Evolutionary conservation across 2,888 invertebrate species (phyloP).

Genomic region (Alloplasta piceator): DNA sequence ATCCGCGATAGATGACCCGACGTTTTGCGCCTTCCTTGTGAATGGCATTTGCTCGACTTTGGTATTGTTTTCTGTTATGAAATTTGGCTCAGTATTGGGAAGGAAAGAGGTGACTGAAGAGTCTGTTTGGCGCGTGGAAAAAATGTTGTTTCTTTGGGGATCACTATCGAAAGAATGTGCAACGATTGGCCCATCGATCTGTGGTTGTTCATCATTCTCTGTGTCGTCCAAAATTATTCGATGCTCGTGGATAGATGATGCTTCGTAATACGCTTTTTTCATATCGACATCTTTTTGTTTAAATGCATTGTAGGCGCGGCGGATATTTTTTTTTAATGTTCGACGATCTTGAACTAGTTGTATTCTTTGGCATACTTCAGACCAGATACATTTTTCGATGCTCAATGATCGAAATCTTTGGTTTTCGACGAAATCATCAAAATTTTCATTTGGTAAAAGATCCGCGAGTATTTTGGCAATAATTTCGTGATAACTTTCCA

Average conservation of each 20-base stretch:
- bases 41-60: too few relatives aligned
- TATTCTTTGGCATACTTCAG: neutral
- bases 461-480: neutral
- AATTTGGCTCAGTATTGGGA: too few relatives aligned
- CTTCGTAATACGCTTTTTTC: neutral
- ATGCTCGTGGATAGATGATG: neutral
- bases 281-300: neutral
- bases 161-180: neutral
- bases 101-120: too few relatives aligned
- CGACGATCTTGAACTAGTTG: neutral
- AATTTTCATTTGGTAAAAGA: neutral
- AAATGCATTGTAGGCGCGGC: neutral
- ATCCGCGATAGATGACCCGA: too few relatives aligned
- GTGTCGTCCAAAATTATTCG: neutral
- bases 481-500: neutral
- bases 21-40: too few relatives aligned
- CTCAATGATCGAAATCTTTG: neutral
- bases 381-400: neutral
- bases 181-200: neutral
- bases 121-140: too few relatives aligned
- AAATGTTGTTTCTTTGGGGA: neutral
- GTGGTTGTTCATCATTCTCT: neutral
- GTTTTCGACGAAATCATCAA: neutral
- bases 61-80: too few relatives aligned
- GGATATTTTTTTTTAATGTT: constrained; percentile 1